Conservation (phyloP, 2,113 vertebrate species). For the Halichoeres trimaculatus region DNA sequence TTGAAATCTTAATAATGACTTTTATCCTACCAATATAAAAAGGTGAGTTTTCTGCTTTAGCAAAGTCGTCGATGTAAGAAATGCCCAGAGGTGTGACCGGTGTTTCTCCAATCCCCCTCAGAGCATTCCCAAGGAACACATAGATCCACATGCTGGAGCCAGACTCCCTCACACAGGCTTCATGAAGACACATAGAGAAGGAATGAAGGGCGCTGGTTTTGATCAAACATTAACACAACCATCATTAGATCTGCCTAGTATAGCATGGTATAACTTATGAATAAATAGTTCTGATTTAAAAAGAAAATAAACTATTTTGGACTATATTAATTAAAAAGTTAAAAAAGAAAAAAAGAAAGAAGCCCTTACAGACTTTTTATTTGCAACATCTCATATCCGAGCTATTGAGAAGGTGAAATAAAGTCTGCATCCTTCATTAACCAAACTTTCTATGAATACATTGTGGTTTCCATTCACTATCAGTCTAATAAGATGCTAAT, state of each 20-base stretch:
- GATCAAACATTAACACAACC: not conserved
- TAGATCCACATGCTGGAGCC: constrained; percentile 90
- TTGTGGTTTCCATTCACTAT: constrained; percentile 3
- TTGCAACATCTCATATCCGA: not conserved
- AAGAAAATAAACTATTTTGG: not conserved
- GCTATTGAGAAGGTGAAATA: constrained; percentile 4
- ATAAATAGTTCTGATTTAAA: too few species aligned
- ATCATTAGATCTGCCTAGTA: not conserved
- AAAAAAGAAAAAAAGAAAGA: not conserved
- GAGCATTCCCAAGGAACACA: constrained; percentile 89
- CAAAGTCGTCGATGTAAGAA: constrained; percentile 94
- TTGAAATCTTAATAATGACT: not conserved
- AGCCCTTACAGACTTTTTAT: not conserved
- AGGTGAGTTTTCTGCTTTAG: constrained; percentile 87
- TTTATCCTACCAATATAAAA: constrained; percentile 88
- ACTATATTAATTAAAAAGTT: not conserved
- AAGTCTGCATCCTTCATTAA: not conserved
- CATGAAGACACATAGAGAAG: constrained; percentile 14
- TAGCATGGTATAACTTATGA: too few species aligned
- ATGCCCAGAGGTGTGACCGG: constrained; percentile 90
- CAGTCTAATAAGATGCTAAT: not conserved
- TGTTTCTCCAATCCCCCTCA: constrained; percentile 93
- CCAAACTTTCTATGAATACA: constrained; percentile 9
- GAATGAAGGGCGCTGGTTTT: not conserved
- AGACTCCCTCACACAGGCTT: constrained; percentile 84